A percentile compares a stretch with the other conserved stretches of the same genome.
Conservation (phyloP, 2,113 vertebrate species). For the Corythaixoides concolor region DNA sequence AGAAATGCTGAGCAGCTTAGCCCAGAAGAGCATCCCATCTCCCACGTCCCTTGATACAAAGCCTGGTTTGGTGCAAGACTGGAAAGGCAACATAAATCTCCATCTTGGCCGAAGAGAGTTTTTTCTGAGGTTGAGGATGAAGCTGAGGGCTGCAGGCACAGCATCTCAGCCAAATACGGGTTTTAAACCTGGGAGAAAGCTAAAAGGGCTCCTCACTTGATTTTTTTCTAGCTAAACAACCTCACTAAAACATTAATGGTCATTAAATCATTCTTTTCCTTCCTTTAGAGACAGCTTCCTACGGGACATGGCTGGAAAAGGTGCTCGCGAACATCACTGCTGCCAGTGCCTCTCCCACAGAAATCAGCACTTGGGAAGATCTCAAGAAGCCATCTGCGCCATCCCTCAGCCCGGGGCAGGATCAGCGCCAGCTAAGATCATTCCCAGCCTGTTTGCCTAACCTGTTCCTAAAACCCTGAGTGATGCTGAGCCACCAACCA, state of each 20-base stretch:
- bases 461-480: background rate
- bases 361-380: background rate
- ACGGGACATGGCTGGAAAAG: fast-evolving
- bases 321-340: fast-evolving
- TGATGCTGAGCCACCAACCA: background rate
- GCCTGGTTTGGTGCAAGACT: background rate
- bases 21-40: background rate
- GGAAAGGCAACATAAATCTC: background rate
- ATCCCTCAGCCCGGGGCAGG: background rate
- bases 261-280: background rate
- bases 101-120: background rate
- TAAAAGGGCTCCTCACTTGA: background rate
- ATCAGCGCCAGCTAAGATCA: background rate
- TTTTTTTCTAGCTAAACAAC: background rate
- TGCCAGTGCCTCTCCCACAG: background rate
- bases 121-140: background rate
- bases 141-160: background rate
- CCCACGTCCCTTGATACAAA: background rate
- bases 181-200: background rate
- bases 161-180: background rate
- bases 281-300: background rate
- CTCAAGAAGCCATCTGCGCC: background rate
- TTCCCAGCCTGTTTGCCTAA: background rate
- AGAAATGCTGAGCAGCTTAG: background rate
- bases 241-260: background rate